A percentile compares a stretch with the other conserved stretches of the same genome.
phyloP scores from a whole-genome alignment of 2,888 invertebrate genomes.

The Carabus problematicus region DNA sequence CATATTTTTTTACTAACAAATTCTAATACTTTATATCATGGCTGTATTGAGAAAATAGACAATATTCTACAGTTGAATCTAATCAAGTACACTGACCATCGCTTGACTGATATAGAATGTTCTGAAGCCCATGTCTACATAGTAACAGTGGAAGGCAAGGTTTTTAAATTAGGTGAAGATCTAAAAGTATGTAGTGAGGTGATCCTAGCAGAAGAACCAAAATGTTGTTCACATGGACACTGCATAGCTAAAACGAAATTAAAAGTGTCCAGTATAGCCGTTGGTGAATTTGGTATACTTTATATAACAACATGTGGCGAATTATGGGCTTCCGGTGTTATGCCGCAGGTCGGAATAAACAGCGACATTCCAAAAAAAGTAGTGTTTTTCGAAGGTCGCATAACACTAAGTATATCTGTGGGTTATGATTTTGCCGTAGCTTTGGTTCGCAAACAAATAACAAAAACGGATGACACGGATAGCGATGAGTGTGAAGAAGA shows the following conservation, averaged over 20 bases:
- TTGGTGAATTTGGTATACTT: constrained; percentile 68
- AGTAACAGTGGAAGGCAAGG: constrained; percentile 68
- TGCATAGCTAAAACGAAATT: constrained; percentile 66
- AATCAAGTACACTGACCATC: constrained; percentile 62
- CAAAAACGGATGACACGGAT: constrained; percentile 60
- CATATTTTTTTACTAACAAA: constrained; percentile 60
- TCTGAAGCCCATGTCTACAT: constrained; percentile 67
- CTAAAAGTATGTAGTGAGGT: constrained; percentile 68
- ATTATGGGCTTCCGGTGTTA: constrained; percentile 73
- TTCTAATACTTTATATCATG: constrained; percentile 59
- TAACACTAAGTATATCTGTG: constrained; percentile 73
- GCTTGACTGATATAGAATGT: constrained; percentile 70
- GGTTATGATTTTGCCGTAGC: constrained; percentile 81
- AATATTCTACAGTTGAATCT: constrained; percentile 59
- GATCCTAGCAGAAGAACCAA: constrained; percentile 68
- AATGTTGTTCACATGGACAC: constrained; percentile 71
- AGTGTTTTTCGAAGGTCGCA: constrained; percentile 72
- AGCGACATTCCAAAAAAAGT: constrained; percentile 68
- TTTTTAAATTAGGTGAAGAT: constrained; percentile 64
- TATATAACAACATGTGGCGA: constrained; percentile 72
- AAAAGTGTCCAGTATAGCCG: constrained; percentile 68
- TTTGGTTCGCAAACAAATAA: constrained; percentile 68
- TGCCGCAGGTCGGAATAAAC: constrained; percentile 71
- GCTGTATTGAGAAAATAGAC: constrained; percentile 53
- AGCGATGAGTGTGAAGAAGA: constrained; percentile 70